A percentile compares a stretch with the other conserved stretches of the same genome.
Evolutionary conservation across 2,113 vertebrate genomes (phyloP).

Genomic region (Callionymus lyra): DNA sequence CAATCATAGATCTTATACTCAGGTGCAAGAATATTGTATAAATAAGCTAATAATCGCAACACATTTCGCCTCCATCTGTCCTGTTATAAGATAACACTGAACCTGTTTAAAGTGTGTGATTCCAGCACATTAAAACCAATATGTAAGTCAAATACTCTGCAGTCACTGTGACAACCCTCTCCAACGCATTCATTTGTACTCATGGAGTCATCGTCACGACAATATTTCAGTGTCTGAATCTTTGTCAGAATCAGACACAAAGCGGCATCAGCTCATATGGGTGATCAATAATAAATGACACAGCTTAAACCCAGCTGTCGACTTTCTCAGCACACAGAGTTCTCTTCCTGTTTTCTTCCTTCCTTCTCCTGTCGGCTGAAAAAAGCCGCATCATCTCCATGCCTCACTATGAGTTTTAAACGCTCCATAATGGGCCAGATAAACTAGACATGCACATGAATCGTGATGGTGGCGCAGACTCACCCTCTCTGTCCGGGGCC

Average conservation of each 20-base stretch:
- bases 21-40: no score
- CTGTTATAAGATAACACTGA: no score
- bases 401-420: neutral
- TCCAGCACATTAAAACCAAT: no score
- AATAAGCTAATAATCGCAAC: no score
- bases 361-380: constrained; percentile 13
- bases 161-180: no score
- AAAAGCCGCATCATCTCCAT: constrained; percentile 24
- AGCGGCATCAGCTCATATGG: constrained; percentile 16
- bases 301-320: neutral
- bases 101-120: no score
- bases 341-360: constrained; percentile 16
- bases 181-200: no score
- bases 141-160: no score
- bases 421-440: neutral
- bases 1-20: no score
- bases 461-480: constrained; percentile 22
- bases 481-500: constrained; percentile 39
- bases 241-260: constrained; percentile 18
- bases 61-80: no score
- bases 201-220: no score
- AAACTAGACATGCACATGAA: neutral
- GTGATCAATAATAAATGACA: constrained; percentile 47
- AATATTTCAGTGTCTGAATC: neutral
- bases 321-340: constrained; percentile 21